A percentile compares a stretch with the other conserved stretches of the same genome.
Conservation (phyloP, 2,888 invertebrate species). For the Lithophane socia region DNA sequence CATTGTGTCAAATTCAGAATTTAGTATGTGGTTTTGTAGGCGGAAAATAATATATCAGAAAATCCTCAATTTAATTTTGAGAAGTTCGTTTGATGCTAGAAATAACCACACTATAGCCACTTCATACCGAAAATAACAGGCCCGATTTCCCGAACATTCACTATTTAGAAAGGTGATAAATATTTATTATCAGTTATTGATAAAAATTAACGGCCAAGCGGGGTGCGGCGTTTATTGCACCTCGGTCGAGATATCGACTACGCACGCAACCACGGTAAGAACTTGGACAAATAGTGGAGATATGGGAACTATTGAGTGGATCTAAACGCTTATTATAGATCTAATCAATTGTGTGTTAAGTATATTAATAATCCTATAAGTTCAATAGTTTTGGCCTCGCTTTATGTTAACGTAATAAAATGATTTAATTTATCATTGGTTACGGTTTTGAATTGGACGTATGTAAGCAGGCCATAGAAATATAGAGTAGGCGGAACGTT, state of each 20-base stretch:
- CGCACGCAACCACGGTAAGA: slow-evolving; percentile 42
- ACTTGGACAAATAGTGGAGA: slow-evolving; percentile 50
- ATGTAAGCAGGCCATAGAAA: neutral
- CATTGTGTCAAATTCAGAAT: neutral
- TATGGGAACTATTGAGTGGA: slow-evolving; percentile 42
- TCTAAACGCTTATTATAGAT: slow-evolving; percentile 27
- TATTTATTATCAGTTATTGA: slow-evolving; percentile 74
- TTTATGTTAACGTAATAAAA: slow-evolving; percentile 11
- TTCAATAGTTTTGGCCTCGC: slow-evolving; percentile 6
- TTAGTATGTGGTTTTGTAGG: neutral
- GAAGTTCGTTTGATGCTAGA: neutral
- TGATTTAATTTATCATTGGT: neutral
- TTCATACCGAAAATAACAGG: slow-evolving; percentile 17
- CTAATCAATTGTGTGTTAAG: slow-evolving; percentile 17
- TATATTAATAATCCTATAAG: slow-evolving; percentile 35
- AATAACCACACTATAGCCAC: neutral
- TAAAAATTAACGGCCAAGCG: slow-evolving; percentile 76
- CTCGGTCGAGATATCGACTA: slow-evolving; percentile 51
- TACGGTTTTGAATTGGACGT: slow-evolving; percentile 19
- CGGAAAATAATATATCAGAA: too few species aligned
- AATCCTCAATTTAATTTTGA: neutral
- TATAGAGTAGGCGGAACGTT: neutral
- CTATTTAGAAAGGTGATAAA: slow-evolving; percentile 57
- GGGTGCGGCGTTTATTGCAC: slow-evolving; percentile 80
- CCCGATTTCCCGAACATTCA: slow-evolving; percentile 39